Evolutionary conservation across 2,113 vertebrate species (phyloP).

Genomic region (Corydoras maculifer): DNA sequence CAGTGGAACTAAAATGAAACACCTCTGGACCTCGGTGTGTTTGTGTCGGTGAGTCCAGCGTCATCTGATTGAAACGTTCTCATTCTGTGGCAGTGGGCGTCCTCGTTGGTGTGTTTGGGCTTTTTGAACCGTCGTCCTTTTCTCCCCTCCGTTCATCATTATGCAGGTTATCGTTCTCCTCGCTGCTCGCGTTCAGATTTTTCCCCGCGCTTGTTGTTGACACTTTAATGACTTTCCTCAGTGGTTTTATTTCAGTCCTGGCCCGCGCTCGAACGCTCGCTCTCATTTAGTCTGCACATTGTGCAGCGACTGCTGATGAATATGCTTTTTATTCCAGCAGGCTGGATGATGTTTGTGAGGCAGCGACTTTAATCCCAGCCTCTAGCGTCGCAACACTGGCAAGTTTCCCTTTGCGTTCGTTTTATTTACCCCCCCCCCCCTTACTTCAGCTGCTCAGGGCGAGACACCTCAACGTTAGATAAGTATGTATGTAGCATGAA

Average conservation of each 20-base stretch:
- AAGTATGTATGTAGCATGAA: constrained; percentile 58
- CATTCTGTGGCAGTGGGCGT: too few relatives aligned
- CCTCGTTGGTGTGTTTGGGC: too few relatives aligned
- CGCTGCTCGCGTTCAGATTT: constrained; percentile 38
- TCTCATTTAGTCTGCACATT: constrained; percentile 52
- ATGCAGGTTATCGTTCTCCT: constrained; percentile 50
- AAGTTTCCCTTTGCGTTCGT: constrained; percentile 18
- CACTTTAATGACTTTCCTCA: constrained; percentile 67
- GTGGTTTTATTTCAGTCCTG: constrained; percentile 62
- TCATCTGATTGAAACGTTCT: too few relatives aligned
- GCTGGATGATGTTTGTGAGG: constrained; percentile 63
- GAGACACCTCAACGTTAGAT: constrained; percentile 59
- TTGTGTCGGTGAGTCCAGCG: too few relatives aligned
- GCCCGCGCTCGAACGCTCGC: constrained; percentile 57
- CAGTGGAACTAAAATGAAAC: too few relatives aligned
- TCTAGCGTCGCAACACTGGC: constrained; percentile 52
- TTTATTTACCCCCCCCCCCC: constrained; percentile 22
- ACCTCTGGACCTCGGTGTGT: too few relatives aligned
- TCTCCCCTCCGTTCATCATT: constrained; percentile 56
- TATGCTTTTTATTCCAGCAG: constrained; percentile 62
- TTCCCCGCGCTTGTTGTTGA: constrained; percentile 56
- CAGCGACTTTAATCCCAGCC: constrained; percentile 67
- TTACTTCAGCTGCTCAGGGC: constrained; percentile 53
- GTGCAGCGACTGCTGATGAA: constrained; percentile 70
- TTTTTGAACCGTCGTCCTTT: neutral